Percentiles rank a stretch among this genome's conserved stretches.
Conservation (phyloP, 1,140 invertebrate genomes). For the Trichoplusia ni region DNA sequence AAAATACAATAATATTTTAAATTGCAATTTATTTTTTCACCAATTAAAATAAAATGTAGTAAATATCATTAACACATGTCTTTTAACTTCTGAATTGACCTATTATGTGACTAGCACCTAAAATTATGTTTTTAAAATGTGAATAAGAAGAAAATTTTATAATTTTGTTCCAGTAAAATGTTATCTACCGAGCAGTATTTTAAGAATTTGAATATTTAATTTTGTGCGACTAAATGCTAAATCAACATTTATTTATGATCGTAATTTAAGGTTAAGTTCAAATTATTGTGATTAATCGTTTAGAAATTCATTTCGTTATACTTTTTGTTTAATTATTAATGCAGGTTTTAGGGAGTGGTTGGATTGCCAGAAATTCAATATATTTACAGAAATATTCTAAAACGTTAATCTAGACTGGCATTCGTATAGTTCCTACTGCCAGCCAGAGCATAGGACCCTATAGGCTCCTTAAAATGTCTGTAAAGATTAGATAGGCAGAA, state of each 20-base stretch:
- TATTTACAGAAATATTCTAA: too few species aligned
- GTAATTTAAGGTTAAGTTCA: constrained; percentile 3
- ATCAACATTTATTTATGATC: constrained; percentile 8
- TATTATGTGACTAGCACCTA: background rate
- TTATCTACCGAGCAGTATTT: constrained; percentile 24
- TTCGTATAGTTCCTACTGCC: too few species aligned
- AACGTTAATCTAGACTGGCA: too few species aligned
- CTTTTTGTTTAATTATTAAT: background rate
- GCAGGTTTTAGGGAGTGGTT: too few species aligned
- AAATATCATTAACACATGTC: background rate
- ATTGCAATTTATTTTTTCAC: too few species aligned
- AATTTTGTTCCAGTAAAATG: constrained; percentile 16
- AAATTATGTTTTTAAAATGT: constrained; percentile 27
- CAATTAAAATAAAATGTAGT: background rate
- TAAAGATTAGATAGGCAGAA: too few species aligned
- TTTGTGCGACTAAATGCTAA: constrained; percentile 18
- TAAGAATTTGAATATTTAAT: constrained; percentile 34
- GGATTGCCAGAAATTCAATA: too few species aligned
- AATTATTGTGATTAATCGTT: constrained; percentile 2
- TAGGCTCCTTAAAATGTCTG: too few species aligned
- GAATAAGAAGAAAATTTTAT: constrained; percentile 25
- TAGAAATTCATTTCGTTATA: background rate
- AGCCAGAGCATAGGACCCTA: too few species aligned
- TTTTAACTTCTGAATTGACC: background rate
- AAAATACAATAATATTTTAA: too few species aligned